Evolutionary conservation across 2,797 vertebrate genomes (phyloP), one percentile per base, ranked within the genome.

Genomic region (Pipistrellus kuhlii): DNA sequence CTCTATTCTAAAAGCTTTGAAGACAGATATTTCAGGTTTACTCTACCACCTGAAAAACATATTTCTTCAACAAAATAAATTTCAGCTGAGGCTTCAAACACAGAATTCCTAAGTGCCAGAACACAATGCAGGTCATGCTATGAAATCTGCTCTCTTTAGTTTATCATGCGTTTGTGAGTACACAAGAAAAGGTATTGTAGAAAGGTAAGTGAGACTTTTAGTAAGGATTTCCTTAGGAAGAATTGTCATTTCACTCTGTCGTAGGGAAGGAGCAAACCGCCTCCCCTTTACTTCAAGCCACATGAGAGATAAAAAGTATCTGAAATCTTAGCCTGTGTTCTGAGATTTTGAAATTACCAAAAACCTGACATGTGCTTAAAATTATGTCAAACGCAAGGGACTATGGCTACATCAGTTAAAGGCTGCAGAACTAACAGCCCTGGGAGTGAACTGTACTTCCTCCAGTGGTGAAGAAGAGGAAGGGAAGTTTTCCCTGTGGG

Each of bases 11-110:
- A 90, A 92, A 92, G 78, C 35, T 68, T 64, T 89, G 30, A 91
- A 87, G 53, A 87, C 32, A 59, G 21, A 27, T 87, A 51, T 55
- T 41, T 87, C 21, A 57, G n/a, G 3, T 72, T 87, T 46, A 14
- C 27, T 66, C n/a, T 82, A 73, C 62, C 66, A 55, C 5, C 51
- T 59, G 18, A 25, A 90, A 84, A 89, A 68, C 8, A 20, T 71
- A 81, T 55, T 95, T 90, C 48, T 90, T 94, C 59, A 90, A 86
- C 21, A 86, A 78, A 88, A 59, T 82, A 46, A 72, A 15, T 59
- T 80, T 81, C 35, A 94, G 12, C 78, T 77, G 55, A 94, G 10
- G 30, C 8, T 90, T 91, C 59, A 66, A 85, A 78, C 12, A 87
- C 71, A 80, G n/a, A 90, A 59, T 46, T 20, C 3, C 0, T 18